These are phyloP conservation scores for Melieria crassipennis DNA, from an alignment of 2,888 invertebrate species.

Conservation along the genomic window DNA sequence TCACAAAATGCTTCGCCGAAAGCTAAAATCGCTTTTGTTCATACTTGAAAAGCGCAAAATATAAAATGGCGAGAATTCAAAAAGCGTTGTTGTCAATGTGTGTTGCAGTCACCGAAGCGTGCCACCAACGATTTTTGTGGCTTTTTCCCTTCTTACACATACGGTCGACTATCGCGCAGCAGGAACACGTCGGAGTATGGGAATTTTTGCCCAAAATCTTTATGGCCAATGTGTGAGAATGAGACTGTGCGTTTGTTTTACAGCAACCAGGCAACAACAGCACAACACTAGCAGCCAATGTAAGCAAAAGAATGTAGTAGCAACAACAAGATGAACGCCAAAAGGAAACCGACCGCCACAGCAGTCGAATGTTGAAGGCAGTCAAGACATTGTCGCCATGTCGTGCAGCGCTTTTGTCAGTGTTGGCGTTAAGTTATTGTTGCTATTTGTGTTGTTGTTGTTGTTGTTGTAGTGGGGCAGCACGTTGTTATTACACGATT, in stretches of 20 bases:
- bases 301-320: constrained; percentile 19
- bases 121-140: constrained; percentile 56
- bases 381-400: neutral
- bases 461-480: neutral
- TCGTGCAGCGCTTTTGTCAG: neutral
- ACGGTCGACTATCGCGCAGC: no score
- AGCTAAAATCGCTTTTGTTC: constrained; percentile 27
- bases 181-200: no score
- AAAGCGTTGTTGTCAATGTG: no score
- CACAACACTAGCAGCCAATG: constrained; percentile 46
- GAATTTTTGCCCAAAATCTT: no score
- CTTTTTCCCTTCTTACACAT: constrained; percentile 51
- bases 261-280: constrained; percentile 57
- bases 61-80: no score
- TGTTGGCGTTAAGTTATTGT: constrained; percentile 6
- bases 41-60: no score
- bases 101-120: constrained; percentile 47
- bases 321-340: constrained; percentile 13
- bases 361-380: neutral
- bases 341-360: constrained; percentile 34
- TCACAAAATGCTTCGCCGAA: constrained; percentile 25
- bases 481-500: neutral
- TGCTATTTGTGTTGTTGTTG: constrained; percentile 46
- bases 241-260: constrained; percentile 56
- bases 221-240: constrained; percentile 18